Evolutionary conservation across 2,113 vertebrate genomes (phyloP), one percentile per base, ranked within the genome.

Genomic region (Pseudonaja textilis): DNA sequence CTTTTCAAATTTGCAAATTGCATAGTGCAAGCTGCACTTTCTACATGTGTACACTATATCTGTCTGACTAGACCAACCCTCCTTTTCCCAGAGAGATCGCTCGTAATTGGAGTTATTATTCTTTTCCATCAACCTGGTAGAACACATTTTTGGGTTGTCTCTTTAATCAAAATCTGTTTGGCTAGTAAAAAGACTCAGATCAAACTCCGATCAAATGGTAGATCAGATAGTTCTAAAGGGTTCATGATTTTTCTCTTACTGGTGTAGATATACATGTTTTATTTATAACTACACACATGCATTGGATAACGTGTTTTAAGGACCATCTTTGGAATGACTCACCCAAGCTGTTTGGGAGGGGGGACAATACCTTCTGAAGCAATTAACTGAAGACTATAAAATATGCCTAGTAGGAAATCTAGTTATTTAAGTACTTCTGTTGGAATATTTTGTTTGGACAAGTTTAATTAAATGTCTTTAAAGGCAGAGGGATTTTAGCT

Each of bases 401-500:
- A 61, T 87, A 29, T 47, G 34, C 56, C 45, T 29, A 4, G 0
- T 8, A 87, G 55, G 85, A 57, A 85, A 57, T 1, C 3, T 18
- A 86, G 29, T 86, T 16, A 57, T 61, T 69, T 91, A 95, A 92
- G 29, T 93, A 69, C 42, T n/a, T 50, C 3, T 25, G 20, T 20
- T 87, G 14, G 20, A 20, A 29, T n/a, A 52, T 91, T 57, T 87
- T 50, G 6, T 61, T 34, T 23, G 22, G 59, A 87, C 59, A 87
- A 18, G 11, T 29, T 47, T 9, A 23, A 85, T 45, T 29, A 55
- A 90, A 93, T 81, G 39, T 8, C 20, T 74, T 85, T 94, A 92
- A 54, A 88, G 26, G 18, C 14, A 92, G n/a, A 9, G 55, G 50
- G 16, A 85, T 59, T 81, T 74, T 47, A 23, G 39, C 64, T 54